Conservation (phyloP, 2,113 vertebrate species). For the Lontra canadensis region DNA sequence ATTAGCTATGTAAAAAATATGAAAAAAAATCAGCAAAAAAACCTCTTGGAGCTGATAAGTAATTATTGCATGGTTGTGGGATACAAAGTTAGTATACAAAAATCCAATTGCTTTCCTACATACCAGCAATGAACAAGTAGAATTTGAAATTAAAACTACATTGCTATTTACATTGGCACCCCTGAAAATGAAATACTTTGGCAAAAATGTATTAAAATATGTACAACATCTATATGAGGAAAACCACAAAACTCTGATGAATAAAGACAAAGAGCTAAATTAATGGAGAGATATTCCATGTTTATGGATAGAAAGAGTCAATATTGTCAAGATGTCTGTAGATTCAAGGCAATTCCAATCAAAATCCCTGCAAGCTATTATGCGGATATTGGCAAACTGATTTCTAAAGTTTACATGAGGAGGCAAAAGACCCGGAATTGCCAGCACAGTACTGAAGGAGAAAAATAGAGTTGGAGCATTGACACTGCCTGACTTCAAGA, state of each 20-base stretch:
- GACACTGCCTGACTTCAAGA: background rate
- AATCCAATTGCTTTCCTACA: background rate
- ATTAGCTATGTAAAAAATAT: background rate
- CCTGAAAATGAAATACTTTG: background rate
- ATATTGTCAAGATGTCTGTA: background rate
- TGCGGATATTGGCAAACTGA: background rate
- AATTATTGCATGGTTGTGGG: background rate
- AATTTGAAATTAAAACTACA: background rate
- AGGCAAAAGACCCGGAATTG: background rate
- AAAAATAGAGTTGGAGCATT: background rate
- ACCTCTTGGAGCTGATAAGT: background rate
- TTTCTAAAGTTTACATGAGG: background rate
- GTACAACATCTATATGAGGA: background rate
- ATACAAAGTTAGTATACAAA: background rate
- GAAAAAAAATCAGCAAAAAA: background rate
- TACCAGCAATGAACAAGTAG: background rate
- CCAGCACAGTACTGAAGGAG: background rate
- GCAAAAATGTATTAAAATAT: background rate
- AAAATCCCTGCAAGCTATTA: background rate
- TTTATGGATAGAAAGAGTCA: background rate
- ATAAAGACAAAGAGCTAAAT: background rate
- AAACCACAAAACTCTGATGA: background rate
- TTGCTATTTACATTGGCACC: background rate
- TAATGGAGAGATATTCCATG: background rate
- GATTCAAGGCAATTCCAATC: background rate